Conservation (phyloP, 2,113 vertebrate genomes). For the Bos taurus region ARS-UCD2.0 NC_037336.1:71750501-71751000, state of each 20-base stretch:
- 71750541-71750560: conserved; percentile 26
- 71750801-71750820: not conserved
- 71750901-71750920: not conserved
- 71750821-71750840: not conserved
- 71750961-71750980: not conserved
- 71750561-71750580: conserved; percentile 71
- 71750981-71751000: not conserved
- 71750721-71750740: not conserved
- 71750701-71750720: not conserved
- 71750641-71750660: conserved; percentile 48
- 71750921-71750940: not conserved
- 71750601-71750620: conserved; percentile 59
- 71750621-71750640: conserved; percentile 61
- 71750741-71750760: not conserved
- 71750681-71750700: conserved; percentile 8
- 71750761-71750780: not conserved
- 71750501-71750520: conserved; percentile 61
- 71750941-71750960: not conserved
- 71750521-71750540: conserved; percentile 72
- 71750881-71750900: not conserved
- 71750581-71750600: conserved; percentile 60
- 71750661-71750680: conserved; percentile 56
- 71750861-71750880: not conserved
- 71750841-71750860: not conserved
- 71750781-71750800: not conserved